Evolutionary conservation across 2,113 vertebrate genomes (phyloP).

Genomic region (Malurus elegans): DNA sequence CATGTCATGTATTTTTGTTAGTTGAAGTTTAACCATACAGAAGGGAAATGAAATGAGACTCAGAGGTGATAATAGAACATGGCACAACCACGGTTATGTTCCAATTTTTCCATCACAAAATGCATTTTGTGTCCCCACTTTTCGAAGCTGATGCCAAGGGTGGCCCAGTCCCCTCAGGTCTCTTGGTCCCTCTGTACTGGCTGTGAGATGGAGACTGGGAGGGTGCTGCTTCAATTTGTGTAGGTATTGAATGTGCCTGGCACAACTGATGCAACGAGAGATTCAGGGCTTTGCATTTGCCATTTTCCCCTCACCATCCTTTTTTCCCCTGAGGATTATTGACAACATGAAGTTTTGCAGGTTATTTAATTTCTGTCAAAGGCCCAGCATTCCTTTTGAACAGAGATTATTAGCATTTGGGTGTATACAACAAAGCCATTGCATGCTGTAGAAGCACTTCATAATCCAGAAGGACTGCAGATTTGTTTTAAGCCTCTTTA

Average conservation of each 20-base stretch:
- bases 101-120: background rate
- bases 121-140: background rate
- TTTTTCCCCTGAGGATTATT: background rate
- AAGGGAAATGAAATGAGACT: background rate
- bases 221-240: background rate
- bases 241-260: background rate
- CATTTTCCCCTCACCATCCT: background rate
- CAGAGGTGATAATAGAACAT: rapidly evolving
- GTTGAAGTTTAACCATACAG: background rate
- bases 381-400: background rate
- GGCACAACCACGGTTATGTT: rapidly evolving
- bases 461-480: background rate
- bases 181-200: background rate
- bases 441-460: background rate
- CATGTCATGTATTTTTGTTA: background rate
- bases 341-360: background rate
- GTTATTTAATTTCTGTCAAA: background rate
- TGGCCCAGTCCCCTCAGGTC: rapidly evolving
- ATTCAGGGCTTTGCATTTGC: background rate
- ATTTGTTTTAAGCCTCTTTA: background rate
- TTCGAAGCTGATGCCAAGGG: background rate
- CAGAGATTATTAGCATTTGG: background rate
- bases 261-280: background rate
- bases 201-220: background rate
- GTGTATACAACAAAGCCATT: background rate